Conservation (phyloP, 2,113 vertebrate species). For the Brachyhypopomus gauderio region DNA sequence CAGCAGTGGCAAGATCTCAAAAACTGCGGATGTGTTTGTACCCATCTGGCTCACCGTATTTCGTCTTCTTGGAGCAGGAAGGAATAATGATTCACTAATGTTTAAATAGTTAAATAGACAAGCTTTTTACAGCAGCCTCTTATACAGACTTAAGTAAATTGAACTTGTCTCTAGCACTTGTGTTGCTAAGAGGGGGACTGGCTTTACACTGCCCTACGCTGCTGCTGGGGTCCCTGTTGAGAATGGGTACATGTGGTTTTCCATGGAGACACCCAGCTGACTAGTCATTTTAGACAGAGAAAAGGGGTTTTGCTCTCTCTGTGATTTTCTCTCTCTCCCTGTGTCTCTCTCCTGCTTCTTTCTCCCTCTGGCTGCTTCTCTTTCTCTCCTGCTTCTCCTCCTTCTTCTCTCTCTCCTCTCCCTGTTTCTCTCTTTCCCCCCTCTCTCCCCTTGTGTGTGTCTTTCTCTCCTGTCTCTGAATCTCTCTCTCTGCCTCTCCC, state of each 20-base stretch:
- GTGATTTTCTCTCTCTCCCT: background rate
- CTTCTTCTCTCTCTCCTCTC: constrained; percentile 37
- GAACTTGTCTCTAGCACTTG: too few relatives aligned
- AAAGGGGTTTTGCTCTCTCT: constrained; percentile 2
- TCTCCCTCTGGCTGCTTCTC: constrained; percentile 6
- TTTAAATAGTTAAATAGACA: too few relatives aligned
- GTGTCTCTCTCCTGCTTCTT: background rate
- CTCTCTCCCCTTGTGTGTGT: background rate
- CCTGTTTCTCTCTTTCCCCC: constrained; percentile 47
- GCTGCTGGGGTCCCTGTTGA: constrained; percentile 2
- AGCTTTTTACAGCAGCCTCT: too few relatives aligned
- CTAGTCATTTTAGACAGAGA: constrained; percentile 6
- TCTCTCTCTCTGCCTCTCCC: background rate
- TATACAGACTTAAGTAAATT: too few relatives aligned
- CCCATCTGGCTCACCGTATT: too few relatives aligned
- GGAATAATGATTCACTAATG: too few relatives aligned
- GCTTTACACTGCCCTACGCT: too few relatives aligned
- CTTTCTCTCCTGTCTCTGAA: background rate
- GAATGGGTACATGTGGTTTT: constrained; percentile 8
- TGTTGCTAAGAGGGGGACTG: too few relatives aligned
- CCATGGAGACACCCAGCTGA: background rate
- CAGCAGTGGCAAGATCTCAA: too few relatives aligned
- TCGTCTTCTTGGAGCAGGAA: too few relatives aligned
- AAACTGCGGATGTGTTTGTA: too few relatives aligned
- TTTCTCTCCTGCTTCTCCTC: background rate